These are phyloP conservation scores for Peromyscus californicus DNA, from an alignment of 2,113 vertebrate species.

Conservation along the genomic window DNA sequence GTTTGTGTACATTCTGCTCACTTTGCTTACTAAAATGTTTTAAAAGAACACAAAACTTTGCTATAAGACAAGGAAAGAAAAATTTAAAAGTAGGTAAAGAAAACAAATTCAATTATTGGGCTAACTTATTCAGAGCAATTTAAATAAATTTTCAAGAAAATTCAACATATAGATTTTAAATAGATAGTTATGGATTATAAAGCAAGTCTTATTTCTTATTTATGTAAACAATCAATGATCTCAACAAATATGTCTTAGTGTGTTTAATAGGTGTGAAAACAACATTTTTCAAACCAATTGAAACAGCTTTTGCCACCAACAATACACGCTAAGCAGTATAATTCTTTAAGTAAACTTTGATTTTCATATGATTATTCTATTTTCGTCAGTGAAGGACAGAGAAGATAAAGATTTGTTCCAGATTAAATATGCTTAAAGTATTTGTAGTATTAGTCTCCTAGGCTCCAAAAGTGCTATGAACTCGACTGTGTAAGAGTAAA, in stretches of 20 bases:
- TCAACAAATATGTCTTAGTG: neutral
- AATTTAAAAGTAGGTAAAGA: neutral
- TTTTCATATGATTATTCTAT: neutral
- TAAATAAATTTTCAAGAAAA: neutral
- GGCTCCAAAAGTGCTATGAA: neutral
- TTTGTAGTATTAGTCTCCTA: neutral
- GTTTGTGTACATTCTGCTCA: rapidly evolving
- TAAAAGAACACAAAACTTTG: neutral
- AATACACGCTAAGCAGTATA: neutral
- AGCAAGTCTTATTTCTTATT: neutral
- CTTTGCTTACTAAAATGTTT: neutral
- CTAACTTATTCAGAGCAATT: neutral
- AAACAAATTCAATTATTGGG: neutral
- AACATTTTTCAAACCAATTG: neutral
- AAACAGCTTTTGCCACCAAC: neutral
- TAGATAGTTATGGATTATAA: neutral
- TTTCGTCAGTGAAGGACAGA: neutral
- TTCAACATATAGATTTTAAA: neutral
- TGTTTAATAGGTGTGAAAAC: neutral
- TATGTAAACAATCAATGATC: neutral
- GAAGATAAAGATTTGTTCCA: neutral
- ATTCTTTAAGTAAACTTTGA: neutral
- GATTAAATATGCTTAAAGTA: neutral
- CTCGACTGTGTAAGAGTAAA: neutral
- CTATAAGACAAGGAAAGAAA: neutral